Base-by-base conservation (phyloP, 2,888 invertebrate species). In the Aporophyla nigra region DNA sequence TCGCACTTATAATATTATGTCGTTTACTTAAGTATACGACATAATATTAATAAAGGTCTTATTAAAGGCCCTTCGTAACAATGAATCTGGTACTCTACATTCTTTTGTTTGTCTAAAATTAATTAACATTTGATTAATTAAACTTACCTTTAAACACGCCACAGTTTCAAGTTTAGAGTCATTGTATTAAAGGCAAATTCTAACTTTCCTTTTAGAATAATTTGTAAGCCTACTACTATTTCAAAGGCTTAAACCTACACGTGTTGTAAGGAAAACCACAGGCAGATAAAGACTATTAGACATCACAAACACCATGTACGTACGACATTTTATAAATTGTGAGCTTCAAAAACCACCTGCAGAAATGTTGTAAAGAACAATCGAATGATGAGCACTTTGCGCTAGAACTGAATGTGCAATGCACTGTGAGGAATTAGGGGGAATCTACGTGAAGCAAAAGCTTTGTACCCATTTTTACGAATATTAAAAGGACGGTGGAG, bases 161-260 rank as follows among this genome's bases (percentile, higher is more conserved):
- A 76, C 21, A 43, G 14, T 46, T 75, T 49, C 21, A 56, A 62
- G 51, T 51, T 59, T 14, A 27, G 7, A 24, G 46, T 46, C 7
- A 62, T 51, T 61, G 19, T 49, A 43, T 33, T 24, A 7, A 40
- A 66, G 5, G 19, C 0, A 74, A 63, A 82, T 75, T 63, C 10
- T 10, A 82, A 82, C 14, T 74, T 73, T 40, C 9, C 46, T 81
- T 74, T 46, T 49, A 21, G 21, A 61, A 49, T 74, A 33, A 61
- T 33, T 81, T 80, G 7, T 14, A 40, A 19, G 7, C 1, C 33
- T 49, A 16, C 53, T 75, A 54, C 19, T 61, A 62, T 77, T 77
- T 62, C 54, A 75, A 82, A 75, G 49, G 27, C 16, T 54, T 49
- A 27, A 61, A 40, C n/a, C 59, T 75, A 54, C 61, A 58, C 78